Conservation (phyloP, 2,797 vertebrate species). For the Anabacerthia variegaticeps region DNA sequence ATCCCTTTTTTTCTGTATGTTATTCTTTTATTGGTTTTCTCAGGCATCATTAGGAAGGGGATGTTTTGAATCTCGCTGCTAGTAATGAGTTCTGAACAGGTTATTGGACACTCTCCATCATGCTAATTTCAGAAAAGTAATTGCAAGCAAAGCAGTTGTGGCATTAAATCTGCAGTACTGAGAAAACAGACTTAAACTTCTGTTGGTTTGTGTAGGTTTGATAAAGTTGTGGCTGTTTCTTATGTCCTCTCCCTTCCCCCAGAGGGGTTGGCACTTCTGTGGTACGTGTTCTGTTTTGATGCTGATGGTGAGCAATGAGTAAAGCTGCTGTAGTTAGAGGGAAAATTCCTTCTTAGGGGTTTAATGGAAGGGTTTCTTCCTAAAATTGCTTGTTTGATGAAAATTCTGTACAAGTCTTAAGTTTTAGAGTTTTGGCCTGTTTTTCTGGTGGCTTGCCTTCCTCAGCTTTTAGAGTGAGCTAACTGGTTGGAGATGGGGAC, state of each 20-base stretch:
- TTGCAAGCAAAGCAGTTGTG: not conserved
- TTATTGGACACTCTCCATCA: not conserved
- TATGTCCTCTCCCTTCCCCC: not conserved
- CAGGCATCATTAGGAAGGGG: not conserved
- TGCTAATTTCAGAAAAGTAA: not conserved
- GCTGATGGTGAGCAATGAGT: not conserved
- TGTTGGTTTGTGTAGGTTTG: not conserved
- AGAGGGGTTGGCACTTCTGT: not conserved
- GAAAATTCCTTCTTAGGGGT: not conserved
- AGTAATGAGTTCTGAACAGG: not conserved
- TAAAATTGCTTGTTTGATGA: not conserved
- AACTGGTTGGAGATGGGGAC: rapidly evolving
- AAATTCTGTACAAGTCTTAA: not conserved
- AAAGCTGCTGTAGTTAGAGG: not conserved
- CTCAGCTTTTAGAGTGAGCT: not conserved
- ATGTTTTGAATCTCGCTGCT: not conserved
- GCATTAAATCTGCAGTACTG: not conserved
- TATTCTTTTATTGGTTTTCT: not conserved
- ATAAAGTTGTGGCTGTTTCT: not conserved
- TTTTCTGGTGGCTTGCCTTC: not conserved
- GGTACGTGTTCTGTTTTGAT: not conserved
- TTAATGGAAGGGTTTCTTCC: not conserved
- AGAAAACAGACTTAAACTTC: not conserved
- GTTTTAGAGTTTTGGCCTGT: not conserved
- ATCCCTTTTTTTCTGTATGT: not conserved